A percentile compares a stretch with the other conserved stretches of the same genome.
Evolutionary conservation across 2,797 vertebrate species (phyloP).

Genomic region (Xiphorhynchus erythropygius): DNA sequence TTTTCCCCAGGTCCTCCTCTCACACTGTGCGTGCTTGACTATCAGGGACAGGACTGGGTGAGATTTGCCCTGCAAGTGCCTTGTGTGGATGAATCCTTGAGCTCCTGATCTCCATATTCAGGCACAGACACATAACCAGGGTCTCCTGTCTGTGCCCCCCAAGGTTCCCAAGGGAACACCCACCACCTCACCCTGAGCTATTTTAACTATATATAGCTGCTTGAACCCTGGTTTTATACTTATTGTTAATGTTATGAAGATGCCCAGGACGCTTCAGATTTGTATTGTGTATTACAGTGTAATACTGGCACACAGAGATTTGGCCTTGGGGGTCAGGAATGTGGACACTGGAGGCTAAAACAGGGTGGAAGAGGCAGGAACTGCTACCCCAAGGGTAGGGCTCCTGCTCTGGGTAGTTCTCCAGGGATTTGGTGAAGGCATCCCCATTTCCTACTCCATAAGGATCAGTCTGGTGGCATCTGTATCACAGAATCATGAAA

Average conservation of each 20-base stretch:
- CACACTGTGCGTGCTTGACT: background rate
- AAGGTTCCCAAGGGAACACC: background rate
- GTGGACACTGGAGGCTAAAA: background rate
- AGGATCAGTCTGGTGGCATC: background rate
- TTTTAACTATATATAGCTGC: too few species aligned
- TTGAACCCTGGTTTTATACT: background rate
- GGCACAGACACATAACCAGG: background rate
- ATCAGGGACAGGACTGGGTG: background rate
- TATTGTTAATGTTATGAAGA: background rate
- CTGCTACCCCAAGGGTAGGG: background rate
- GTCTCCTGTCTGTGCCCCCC: background rate
- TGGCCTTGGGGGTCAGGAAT: background rate
- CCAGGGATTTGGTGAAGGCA: background rate
- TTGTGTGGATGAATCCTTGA: background rate
- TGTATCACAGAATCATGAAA: fast-evolving
- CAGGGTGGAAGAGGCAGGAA: background rate
- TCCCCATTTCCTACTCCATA: background rate
- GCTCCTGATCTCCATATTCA: background rate
- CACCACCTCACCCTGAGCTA: background rate
- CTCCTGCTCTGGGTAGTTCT: background rate
- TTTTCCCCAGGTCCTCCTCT: background rate
- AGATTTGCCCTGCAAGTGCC: background rate
- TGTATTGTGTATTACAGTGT: background rate
- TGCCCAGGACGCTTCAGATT: too few species aligned
- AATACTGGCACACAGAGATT: background rate